Base-by-base conservation (phyloP, 2,797 vertebrate species). In the Remorina albescens region DNA sequence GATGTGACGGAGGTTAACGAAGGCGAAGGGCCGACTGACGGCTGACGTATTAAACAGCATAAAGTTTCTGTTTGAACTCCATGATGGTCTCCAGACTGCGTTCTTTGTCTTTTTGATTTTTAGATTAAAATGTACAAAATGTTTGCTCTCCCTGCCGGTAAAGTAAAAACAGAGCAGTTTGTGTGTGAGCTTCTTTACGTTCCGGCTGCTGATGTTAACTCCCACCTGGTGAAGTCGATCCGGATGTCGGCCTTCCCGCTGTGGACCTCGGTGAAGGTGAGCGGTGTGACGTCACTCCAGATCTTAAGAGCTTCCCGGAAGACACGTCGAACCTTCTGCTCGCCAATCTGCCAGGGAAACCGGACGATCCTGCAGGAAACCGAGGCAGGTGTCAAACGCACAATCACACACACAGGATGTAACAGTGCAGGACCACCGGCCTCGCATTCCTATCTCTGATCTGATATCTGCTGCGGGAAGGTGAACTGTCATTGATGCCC, bases 151-250 rank as follows among this genome's bases (percentile, higher is more conserved):
- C 8, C 32, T 8, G 6, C 6, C 32, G 8, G 32, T 5, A 2
- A 32, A 32, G 32, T 32, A 32, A 32, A 32, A 32, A 8, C 8
- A 32, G 8, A 32, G 8, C n/a, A n/a, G 32, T 8, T 32, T 1
- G 6, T 32, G 8, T 32, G 6, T 32, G 32, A 32, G 32, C 32
- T 1, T 32, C 32, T 32, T 6, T 6, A 32, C 5, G 4, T 32
- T 32, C 32, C 6, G 32, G 32, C 32, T 32, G 6, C 32, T 32
- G 34, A 36, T 36, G 42, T 7, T 44, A 2, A 9, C 8, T 46
- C 80, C 23, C 59, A 98, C 98, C 97, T 95, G 2, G 94, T 94
- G 83, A 99, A 99, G 82, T 98, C 96, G 0, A 99, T 97, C 86
- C 93, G 92, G 12, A 99, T 98, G 92, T 99, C 98, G 0, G 97